phyloP scores from a whole-genome alignment of 2,113 vertebrate species.

The Halcyon senegalensis region DNA sequence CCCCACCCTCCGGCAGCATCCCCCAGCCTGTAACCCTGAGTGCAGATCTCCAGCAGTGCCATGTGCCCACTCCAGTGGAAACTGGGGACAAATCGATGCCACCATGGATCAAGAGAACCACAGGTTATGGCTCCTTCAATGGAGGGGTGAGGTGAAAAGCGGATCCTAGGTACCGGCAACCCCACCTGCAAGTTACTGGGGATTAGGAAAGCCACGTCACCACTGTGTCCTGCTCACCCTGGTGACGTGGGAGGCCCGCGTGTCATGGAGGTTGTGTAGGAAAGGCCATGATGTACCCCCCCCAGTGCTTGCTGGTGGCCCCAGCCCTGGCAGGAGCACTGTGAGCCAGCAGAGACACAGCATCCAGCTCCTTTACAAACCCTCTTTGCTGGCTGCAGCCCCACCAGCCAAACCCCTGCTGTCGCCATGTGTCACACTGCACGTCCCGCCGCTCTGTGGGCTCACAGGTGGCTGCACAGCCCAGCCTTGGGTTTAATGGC shows the following conservation, averaged over 20 bases:
- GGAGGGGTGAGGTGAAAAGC: not conserved
- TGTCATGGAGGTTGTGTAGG: not conserved
- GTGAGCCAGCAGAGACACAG: accelerated
- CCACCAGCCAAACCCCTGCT: not conserved
- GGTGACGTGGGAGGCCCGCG: not conserved
- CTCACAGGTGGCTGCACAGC: accelerated
- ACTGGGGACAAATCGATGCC: not conserved
- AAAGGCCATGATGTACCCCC: accelerated
- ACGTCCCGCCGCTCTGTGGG: accelerated
- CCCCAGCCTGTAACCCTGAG: not conserved
- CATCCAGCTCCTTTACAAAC: not conserved
- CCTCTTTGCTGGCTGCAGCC: not conserved
- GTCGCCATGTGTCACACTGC: too few relatives aligned
- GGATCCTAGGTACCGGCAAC: not conserved
- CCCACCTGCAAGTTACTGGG: not conserved
- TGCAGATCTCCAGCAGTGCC: not conserved
- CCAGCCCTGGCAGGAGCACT: not conserved
- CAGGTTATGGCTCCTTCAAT: not conserved
- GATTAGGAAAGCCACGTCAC: not conserved
- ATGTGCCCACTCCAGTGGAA: not conserved
- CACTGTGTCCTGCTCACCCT: accelerated
- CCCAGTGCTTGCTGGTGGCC: not conserved
- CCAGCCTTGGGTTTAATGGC: accelerated
- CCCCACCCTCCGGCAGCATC: not conserved
- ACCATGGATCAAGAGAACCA: accelerated